Evolutionary conservation across 1,140 invertebrate genomes (phyloP), one percentile per base, ranked within the genome.

Genomic region (Aphidius ervi): DNA sequence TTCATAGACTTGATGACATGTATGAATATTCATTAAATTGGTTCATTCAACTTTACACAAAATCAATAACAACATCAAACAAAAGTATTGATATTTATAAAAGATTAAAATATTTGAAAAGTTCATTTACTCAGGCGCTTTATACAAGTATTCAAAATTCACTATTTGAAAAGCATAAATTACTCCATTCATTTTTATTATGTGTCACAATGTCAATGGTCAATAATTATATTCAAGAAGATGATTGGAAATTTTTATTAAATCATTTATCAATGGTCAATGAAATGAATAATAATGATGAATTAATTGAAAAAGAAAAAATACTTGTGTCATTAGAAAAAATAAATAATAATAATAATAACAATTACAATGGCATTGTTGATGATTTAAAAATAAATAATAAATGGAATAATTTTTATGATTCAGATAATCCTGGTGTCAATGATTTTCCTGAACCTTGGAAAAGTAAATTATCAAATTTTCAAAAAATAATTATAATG

Each of bases 401-500:
- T 37, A 46, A 5, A 6, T 97, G 94, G 94, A 85, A n/a, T n/a
- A n/a, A n/a, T n/a, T n/a, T n/a, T n/a, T n/a, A n/a, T n/a, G n/a
- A 91, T 68, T 77, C 83, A 16, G 64, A 75, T 41, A 83, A 87
- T 64, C 92, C 91, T 1, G 85, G 92, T 57, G 69, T 81, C 5
- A 70, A 77, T n/a, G 59, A 65, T 7, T 67, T 88, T 9, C 87
- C 88, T 4, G 61, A 80, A 43, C 83, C 83, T 3, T 90, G 89
- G 86, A 81, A 92, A 9, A 76, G 74, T 1, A 83, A 81, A 62
- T 77, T 93, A 7, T 84, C 81, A 0, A 59, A 66, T 8, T 95
- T 96, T 77, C 90, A 95, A 78, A 91, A 87, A 70, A 77, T 98
- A 55, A 83, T 94, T 37, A 74, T 96, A 6, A 80, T 94, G 7